Evolutionary conservation across 1,140 invertebrate genomes (phyloP), one percentile per base, ranked within the genome.

Genomic region (Diploscapter pachys): DNA sequence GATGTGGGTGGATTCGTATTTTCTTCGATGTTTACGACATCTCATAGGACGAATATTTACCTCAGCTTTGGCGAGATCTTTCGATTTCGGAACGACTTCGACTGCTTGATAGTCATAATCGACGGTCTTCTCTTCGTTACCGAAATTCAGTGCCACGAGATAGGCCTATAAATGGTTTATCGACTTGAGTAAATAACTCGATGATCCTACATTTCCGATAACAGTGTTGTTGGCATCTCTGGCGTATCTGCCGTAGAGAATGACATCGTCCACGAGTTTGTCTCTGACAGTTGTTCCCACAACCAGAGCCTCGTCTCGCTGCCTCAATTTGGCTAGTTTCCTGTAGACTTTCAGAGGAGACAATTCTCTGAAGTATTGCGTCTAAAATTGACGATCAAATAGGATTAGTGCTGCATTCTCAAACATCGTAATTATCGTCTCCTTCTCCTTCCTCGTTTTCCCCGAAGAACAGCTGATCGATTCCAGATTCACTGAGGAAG

Each of bases 251-350:
- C 63, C 65, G 70, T 61, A 76, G 13, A 66, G 48, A 57, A 76
- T 66, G 4, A 72, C 70, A 31, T 76, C 64, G 6, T 62, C 63
- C n/a, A 72, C 57, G 11, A 76, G 65, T 4, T 54, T 69, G 49
- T 76, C 74, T 3, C 68, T 61, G 5, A 78, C 57, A 53, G 68
- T 78, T 50, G 74, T 72, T 9, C 78, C 78, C 11, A 75, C 62
- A 49, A 74, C 56, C 4, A 79, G 56, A 55, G 72, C 78, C 50
- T 79, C 78, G 48, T 77, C 77, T 50, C 78, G 78, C 69, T 74
- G 72, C n/a, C 78, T 71, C 6, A 79, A 77, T 56, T 79, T 79
- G 4, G 78, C 78, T 3, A 79, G 63, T 56, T 79, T 79, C 3
- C 67, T 66, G 72, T 75, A 79, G 52, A 79, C 59, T 53, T 78